A percentile compares a stretch with the other conserved stretches of the same genome.
These are phyloP conservation scores for Artibeus jamaicensis DNA, from an alignment of 2,797 vertebrate genomes.

Conservation along the genomic window DNA sequence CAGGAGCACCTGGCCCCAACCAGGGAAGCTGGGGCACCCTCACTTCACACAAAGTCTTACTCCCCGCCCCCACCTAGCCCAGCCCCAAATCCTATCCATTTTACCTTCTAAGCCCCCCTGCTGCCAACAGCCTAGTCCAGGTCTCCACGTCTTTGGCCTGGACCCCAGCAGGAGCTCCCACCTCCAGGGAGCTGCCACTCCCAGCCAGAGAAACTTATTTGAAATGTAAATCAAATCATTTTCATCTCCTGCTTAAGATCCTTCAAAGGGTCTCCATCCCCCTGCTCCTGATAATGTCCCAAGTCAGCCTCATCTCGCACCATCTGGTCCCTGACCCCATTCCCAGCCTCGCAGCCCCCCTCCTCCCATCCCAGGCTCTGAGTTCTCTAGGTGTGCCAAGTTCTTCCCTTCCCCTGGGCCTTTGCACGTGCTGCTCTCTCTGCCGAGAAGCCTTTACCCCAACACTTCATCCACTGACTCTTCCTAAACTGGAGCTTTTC, in stretches of 20 bases:
- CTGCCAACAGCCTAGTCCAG: not conserved
- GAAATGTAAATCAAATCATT: slow-evolving; percentile 29
- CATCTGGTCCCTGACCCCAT: not conserved
- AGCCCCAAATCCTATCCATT: not conserved
- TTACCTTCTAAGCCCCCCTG: not conserved
- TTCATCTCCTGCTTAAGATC: not conserved
- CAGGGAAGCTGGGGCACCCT: not conserved
- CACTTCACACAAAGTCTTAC: not conserved
- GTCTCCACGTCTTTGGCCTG: not conserved
- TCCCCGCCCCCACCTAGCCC: not conserved
- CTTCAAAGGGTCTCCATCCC: not conserved
- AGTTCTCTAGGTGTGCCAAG: not conserved
- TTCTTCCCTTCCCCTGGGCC: not conserved
- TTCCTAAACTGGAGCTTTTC: not conserved
- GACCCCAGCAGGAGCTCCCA: not conserved
- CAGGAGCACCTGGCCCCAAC: not conserved
- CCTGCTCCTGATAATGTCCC: not conserved
- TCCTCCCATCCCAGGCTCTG: not conserved
- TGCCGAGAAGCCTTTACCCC: not conserved
- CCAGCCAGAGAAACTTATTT: not conserved
- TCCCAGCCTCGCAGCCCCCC: not conserved
- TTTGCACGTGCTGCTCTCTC: not conserved
- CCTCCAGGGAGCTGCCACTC: not conserved
- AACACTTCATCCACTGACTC: not conserved
- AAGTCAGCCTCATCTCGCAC: not conserved